Evolutionary conservation across 2,888 invertebrate genomes (phyloP).

Genomic region (Onthophagus sagittarius): DNA sequence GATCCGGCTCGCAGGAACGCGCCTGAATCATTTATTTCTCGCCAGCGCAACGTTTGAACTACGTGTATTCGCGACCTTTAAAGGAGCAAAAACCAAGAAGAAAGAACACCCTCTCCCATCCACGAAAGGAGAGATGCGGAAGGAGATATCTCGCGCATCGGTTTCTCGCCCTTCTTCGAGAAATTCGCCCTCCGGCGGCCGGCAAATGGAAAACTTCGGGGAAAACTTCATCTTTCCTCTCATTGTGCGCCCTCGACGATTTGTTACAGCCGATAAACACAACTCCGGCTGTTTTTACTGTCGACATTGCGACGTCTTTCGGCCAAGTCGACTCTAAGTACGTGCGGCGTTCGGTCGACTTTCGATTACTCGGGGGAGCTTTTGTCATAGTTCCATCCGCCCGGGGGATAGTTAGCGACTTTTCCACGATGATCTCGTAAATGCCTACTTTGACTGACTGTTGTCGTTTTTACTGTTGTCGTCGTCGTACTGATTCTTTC

Average conservation of each 20-base stretch:
- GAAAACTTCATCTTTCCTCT: constrained; percentile 33
- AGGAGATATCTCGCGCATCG: background rate
- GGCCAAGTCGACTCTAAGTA: background rate
- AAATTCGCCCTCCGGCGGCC: constrained; percentile 24
- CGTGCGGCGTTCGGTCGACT: background rate
- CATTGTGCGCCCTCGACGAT: constrained; percentile 42
- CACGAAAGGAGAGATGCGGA: background rate
- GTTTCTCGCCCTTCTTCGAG: constrained; percentile 17
- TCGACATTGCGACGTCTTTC: constrained; percentile 17
- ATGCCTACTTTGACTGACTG: background rate
- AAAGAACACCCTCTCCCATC: background rate
- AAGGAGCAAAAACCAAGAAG: background rate
- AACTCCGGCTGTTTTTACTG: constrained; percentile 41
- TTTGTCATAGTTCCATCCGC: background rate
- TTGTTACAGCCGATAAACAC: constrained; percentile 47
- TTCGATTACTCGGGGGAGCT: background rate
- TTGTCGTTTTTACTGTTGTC: background rate
- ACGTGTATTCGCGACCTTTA: background rate
- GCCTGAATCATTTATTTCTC: background rate
- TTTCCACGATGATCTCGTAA: background rate
- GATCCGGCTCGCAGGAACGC: background rate
- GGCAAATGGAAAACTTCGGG: constrained; percentile 30
- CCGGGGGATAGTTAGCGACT: background rate
- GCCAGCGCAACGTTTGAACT: background rate
- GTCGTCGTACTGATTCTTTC: background rate